Evolutionary conservation across 2,797 vertebrate species (phyloP).

Genomic region (Capromys pilorides): DNA sequence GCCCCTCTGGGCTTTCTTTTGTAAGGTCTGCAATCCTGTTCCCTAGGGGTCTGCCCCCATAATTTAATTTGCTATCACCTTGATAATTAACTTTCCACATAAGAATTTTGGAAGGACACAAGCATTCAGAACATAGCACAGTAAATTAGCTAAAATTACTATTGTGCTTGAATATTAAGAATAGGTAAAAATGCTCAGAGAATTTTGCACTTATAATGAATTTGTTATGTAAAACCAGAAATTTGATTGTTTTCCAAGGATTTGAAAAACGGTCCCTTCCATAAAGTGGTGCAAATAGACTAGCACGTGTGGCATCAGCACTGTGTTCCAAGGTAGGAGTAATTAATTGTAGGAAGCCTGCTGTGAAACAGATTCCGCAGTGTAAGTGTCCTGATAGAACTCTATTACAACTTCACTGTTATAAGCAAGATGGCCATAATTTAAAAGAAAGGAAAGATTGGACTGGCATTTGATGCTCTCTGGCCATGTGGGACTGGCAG

Average conservation of each 20-base stretch:
- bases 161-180: background rate
- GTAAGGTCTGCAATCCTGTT: background rate
- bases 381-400: background rate
- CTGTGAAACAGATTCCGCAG: background rate
- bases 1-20: background rate
- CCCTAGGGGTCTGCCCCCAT: background rate
- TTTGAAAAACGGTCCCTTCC: background rate
- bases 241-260: background rate
- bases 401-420: background rate
- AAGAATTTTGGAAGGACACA: background rate
- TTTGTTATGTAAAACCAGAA: background rate
- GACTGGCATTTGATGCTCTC: too few species aligned
- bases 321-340: background rate
- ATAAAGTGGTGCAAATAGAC: background rate
- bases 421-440: background rate
- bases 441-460: background rate
- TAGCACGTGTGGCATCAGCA: too few species aligned
- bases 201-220: background rate
- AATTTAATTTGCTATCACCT: background rate
- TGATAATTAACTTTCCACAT: background rate
- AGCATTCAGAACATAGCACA: background rate
- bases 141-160: background rate
- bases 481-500: background rate
- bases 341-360: background rate
- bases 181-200: background rate